Evolutionary conservation across 1,140 invertebrate species (phyloP), one percentile per base, ranked within the genome.

Genomic region (Drosophila melanica): DNA sequence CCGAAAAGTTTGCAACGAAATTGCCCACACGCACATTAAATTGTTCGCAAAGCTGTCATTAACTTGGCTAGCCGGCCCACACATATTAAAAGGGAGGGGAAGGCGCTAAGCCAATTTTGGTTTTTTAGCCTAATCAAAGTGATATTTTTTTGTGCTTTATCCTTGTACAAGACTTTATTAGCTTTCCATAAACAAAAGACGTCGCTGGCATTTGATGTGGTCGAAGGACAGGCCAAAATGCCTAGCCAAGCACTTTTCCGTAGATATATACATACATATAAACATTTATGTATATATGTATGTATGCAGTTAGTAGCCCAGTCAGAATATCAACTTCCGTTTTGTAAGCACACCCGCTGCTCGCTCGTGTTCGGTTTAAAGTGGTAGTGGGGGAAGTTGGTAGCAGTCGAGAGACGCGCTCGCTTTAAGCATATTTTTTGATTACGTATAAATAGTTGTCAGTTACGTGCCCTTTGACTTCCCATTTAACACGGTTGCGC

Each of bases 1-100:
- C 62, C 42, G 33, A 16, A 45, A 79, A 76, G 77, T 85, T 75
- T 86, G 82, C 78, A 81, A 69, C 75, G 10, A 74, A 67, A 77
- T 73, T 60, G 55, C 33, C 23, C 41, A 54, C 55, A 68, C 55
- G 47, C 50, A 67, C 33, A 73, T 67, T 12, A 68, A 73, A 68
- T 68, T 60, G 55, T 14, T 4, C 37, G 7, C 53, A 65, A 33
- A 44, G 45, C 39, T 75, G 69, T 78, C 78, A 81, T 85, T 81
- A 72, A 65, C 59, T 78, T 54, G 75, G 27, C 70, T 67, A 37
- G 42, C 39, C n/a, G 11, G 50, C 58, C 14, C 1, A 10, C 18
- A 18, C 44, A 41, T 10, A 50, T 42, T 51, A 45, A n/a, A n/a
- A 12, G 18, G 35, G 11, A n/a, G 18, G 37, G 12, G 3, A 16